Conservation (phyloP, 2,888 invertebrate species). For the Rotaria socialis region DNA sequence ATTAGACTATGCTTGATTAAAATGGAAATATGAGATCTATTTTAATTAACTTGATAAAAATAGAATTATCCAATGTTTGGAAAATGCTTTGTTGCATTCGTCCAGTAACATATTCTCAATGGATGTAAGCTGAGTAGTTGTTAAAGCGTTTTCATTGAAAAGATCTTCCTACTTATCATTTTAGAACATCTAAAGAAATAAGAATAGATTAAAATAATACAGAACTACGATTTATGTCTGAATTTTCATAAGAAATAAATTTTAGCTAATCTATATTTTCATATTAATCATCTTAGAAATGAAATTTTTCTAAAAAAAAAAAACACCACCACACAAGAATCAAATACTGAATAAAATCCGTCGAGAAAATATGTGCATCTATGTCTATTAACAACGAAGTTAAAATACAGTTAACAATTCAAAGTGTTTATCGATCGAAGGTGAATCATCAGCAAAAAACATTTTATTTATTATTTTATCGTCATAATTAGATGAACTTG, state of each 20-base stretch:
- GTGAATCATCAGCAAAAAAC: slow-evolving; percentile 65
- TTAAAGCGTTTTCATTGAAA: no score
- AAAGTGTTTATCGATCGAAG: slow-evolving; percentile 73
- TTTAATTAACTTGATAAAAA: neutral
- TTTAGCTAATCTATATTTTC: neutral
- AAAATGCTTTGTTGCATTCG: no score
- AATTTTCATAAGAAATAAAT: neutral
- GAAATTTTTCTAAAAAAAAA: neutral
- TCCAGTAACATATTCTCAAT: no score
- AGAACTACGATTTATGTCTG: no score
- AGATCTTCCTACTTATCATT: no score
- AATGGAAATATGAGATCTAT: neutral
- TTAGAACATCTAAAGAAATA: no score
- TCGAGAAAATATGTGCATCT: no score
- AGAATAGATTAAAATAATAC: no score
- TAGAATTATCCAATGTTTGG: neutral
- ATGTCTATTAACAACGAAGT: neutral
- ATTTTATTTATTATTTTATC: slow-evolving; percentile 67
- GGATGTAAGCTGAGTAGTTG: no score
- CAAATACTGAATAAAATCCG: no score
- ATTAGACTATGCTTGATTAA: neutral
- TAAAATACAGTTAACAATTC: slow-evolving; percentile 64
- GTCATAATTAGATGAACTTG: slow-evolving; percentile 65
- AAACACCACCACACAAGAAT: no score
- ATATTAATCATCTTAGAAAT: neutral